Evolutionary conservation across 2,888 invertebrate genomes (phyloP).

Genomic region (Leucoma salicis): DNA sequence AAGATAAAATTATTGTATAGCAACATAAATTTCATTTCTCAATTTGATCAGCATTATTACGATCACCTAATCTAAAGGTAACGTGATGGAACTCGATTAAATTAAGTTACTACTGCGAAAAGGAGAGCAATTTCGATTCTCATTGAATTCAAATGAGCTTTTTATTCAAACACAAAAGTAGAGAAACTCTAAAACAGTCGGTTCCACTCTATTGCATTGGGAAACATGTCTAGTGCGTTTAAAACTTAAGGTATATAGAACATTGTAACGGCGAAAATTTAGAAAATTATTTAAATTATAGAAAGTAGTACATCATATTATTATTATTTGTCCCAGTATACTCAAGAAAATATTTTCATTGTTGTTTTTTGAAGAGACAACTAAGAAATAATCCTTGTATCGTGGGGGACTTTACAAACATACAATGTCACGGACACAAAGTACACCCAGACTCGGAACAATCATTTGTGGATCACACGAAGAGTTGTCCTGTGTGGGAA

Average conservation of each 20-base stretch:
- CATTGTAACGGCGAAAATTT: constrained; percentile 12
- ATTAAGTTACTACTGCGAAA: constrained; percentile 78
- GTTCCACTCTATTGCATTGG: constrained; percentile 54
- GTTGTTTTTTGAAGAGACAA: no score
- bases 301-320: no score
- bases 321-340: no score
- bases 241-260: constrained; percentile 35
- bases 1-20: constrained; percentile 19
- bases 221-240: constrained; percentile 48
- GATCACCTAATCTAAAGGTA: constrained; percentile 64
- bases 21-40: constrained; percentile 34
- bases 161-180: constrained; percentile 74
- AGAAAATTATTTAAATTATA: background rate
- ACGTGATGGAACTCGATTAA: constrained; percentile 75
- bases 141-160: constrained; percentile 80
- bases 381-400: no score
- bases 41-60: constrained; percentile 47
- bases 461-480: no score
- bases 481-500: no score
- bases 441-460: no score
- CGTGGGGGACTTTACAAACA: no score
- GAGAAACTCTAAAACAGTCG: constrained; percentile 69
- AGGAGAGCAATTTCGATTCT: constrained; percentile 78
- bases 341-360: no score
- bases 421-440: no score